These are phyloP conservation scores for Fragum sueziense DNA, from an alignment of 2,888 invertebrate genomes.

Conservation along the genomic window DNA sequence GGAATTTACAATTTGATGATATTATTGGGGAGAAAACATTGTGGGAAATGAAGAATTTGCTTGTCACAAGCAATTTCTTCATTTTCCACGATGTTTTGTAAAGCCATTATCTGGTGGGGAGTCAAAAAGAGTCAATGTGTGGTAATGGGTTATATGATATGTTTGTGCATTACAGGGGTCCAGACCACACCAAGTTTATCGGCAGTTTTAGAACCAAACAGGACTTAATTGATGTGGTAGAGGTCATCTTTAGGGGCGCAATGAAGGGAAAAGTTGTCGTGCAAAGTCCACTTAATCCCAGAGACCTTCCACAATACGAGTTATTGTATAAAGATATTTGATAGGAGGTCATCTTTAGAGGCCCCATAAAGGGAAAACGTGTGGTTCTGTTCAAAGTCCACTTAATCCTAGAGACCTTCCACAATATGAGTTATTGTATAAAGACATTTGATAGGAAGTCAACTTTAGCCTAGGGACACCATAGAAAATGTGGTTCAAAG, in stretches of 20 bases:
- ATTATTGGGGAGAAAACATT: too few relatives aligned
- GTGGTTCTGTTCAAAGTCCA: slow-evolving; percentile 80
- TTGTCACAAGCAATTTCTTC: slow-evolving; percentile 22
- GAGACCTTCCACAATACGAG: slow-evolving; percentile 77
- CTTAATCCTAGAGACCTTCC: slow-evolving; percentile 76
- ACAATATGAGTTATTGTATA: slow-evolving; percentile 79
- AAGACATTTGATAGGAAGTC: slow-evolving; percentile 74
- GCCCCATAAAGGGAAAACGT: slow-evolving; percentile 82
- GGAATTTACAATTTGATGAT: too few relatives aligned
- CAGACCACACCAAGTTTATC: slow-evolving; percentile 82
- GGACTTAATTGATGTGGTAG: slow-evolving; percentile 82
- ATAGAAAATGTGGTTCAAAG: too few relatives aligned
- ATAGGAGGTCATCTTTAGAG: slow-evolving; percentile 12
- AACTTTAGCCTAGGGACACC: too few relatives aligned
- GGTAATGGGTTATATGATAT: too few relatives aligned
- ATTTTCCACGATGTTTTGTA: too few relatives aligned
- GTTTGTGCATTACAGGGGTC: slow-evolving; percentile 68
- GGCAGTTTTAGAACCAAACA: slow-evolving; percentile 82
- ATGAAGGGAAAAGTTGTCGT: slow-evolving; percentile 82
- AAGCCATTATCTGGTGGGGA: too few relatives aligned
- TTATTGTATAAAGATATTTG: slow-evolving; percentile 79
- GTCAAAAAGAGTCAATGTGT: too few relatives aligned
- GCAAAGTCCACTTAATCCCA: slow-evolving; percentile 79
- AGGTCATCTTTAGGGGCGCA: slow-evolving; percentile 81
- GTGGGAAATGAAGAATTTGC: background rate